These are phyloP conservation scores for Drosophila antonietae DNA, from an alignment of 2,888 invertebrate species.

Conservation along the genomic window DNA sequence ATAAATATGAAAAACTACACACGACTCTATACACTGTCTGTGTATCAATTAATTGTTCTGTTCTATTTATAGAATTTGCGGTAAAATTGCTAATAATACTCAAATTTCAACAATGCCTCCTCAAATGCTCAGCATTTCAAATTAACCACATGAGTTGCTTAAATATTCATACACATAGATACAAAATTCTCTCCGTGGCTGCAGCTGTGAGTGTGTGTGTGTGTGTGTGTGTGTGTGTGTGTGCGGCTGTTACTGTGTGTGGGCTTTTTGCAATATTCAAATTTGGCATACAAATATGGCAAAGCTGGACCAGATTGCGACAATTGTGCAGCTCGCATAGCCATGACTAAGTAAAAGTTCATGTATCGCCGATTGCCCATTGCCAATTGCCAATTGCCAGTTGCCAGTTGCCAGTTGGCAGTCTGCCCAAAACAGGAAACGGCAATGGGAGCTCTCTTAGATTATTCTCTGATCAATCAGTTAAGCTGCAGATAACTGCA, in stretches of 20 bases:
- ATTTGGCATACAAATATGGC: slow-evolving; percentile 57
- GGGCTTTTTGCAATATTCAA: slow-evolving; percentile 46
- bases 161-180: slow-evolving; percentile 27
- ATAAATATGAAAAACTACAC: slow-evolving; percentile 30
- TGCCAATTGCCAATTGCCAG: slow-evolving; percentile 31
- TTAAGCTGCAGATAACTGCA: slow-evolving; percentile 4
- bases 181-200: slow-evolving; percentile 1
- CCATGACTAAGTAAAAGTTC: slow-evolving; percentile 58
- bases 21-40: slow-evolving; percentile 51
- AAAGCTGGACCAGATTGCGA: slow-evolving; percentile 52
- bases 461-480: slow-evolving; percentile 25
- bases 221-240: slow-evolving; percentile 34
- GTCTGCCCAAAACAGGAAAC: slow-evolving; percentile 48
- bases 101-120: slow-evolving; percentile 67
- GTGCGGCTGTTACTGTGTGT: slow-evolving; percentile 29
- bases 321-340: slow-evolving; percentile 49
- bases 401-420: too few relatives aligned
- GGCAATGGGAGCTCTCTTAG: slow-evolving; percentile 17
- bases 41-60: slow-evolving; percentile 72
- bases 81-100: slow-evolving; percentile 79
- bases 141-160: slow-evolving; percentile 51
- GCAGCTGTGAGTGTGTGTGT: slow-evolving; percentile 5
- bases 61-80: slow-evolving; percentile 76
- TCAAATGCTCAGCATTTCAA: slow-evolving; percentile 42
- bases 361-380: slow-evolving; percentile 35